phyloP scores from a whole-genome alignment of 2,113 vertebrate species.

The Xiphophorus couchianus region DNA sequence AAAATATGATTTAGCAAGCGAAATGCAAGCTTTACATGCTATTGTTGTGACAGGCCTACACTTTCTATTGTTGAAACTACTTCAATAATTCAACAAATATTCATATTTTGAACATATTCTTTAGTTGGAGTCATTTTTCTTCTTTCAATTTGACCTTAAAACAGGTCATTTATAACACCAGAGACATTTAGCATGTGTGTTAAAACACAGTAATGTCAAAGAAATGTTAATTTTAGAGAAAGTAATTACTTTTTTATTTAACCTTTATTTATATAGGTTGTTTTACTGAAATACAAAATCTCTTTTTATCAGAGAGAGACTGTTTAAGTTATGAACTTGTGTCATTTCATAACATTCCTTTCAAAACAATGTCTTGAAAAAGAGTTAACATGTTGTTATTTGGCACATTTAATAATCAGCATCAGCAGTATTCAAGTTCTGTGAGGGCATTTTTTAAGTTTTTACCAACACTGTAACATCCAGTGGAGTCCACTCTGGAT shows the following conservation, averaged over 20 bases:
- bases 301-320: too few species aligned
- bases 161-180: constrained; percentile 22
- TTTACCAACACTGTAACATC: constrained; percentile 40
- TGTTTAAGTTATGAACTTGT: constrained; percentile 6
- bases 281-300: too few species aligned
- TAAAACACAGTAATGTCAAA: background rate
- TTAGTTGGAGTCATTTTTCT: constrained; percentile 30
- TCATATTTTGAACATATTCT: background rate
- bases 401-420: constrained; percentile 7
- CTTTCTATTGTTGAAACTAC: background rate
- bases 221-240: background rate
- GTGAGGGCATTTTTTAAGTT: constrained; percentile 8
- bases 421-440: constrained; percentile 4
- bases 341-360: constrained; percentile 24
- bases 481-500: constrained; percentile 41
- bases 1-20: background rate
- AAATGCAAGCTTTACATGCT: background rate
- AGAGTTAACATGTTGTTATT: background rate
- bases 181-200: constrained; percentile 29
- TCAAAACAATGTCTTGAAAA: constrained; percentile 12
- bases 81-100: too few species aligned
- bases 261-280: too few species aligned
- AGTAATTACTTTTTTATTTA: too few species aligned
- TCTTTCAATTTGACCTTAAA: constrained; percentile 22
- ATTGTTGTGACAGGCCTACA: background rate